Base-by-base conservation (phyloP, 2,797 vertebrate species). In the Enteromius mattozi region DNA sequence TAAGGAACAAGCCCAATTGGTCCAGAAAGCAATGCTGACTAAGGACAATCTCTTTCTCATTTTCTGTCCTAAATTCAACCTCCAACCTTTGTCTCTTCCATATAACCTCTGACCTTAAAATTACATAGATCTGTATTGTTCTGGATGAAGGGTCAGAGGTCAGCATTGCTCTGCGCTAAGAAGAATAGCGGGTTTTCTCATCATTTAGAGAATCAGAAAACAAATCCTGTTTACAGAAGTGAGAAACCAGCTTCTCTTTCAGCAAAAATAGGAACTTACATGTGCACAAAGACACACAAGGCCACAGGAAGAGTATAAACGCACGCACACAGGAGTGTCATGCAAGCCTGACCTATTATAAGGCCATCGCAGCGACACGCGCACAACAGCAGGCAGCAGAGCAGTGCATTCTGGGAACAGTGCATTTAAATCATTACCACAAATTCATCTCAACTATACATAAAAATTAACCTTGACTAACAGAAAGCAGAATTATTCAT, bases 361-460 rank as follows among this genome's bases (percentile, higher is more conserved):
- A 17, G 14, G n/a, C 3, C 45, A 78, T 40, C 24, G 7, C 19
- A 42, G 17, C 19, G 4, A 12, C 47, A 63, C 63, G 3, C 21
- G 1, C 27, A 42, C 6, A 69, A 45, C 27, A 30, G 87, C 86
- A 87, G 63, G 2, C 3, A 81, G 56, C 66, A 27, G 49, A 88
- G 59, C 91, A 93, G 91, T 93, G 92, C 93, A 93, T 92, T 93
- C 84, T 91, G 90, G 90, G 88, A 91, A 87, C 89, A 91, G 89
- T 90, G 90, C 88, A 90, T 90, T 89, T 71, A 40, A 82, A 83
- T 88, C 83, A 91, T 89, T 92, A 93, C 88, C 86, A 16, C 85
- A 80, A 19, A 88, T 47, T 82, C 51, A 21, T 45, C 69, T 61
- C 4, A 33, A 24, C 42, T 47, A 69, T 3, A 54, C n/a, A 35